Evolutionary conservation across 37 sponge, comb jelly and placozoan species (phyloP).

Genomic region (Cliona cf. orientalis): DNA sequence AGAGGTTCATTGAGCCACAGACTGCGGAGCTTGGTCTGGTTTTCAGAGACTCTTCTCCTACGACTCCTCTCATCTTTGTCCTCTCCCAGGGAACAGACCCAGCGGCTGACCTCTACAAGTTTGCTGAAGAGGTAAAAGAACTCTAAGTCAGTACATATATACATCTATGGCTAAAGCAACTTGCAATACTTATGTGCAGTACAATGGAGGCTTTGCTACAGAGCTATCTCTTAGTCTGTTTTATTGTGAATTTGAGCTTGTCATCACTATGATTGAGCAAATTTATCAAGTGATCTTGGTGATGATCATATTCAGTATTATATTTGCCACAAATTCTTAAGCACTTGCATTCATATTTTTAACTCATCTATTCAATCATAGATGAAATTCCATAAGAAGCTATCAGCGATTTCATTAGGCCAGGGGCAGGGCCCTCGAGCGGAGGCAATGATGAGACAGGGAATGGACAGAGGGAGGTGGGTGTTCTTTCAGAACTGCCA

Average conservation of each 20-base stretch:
- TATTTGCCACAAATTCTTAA: too few species aligned
- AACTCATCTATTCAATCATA: too few species aligned
- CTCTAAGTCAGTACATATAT: neutral
- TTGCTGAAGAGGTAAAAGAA: slow-evolving; percentile 82
- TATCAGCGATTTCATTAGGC: slow-evolving; percentile 94
- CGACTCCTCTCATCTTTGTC: slow-evolving; percentile 95
- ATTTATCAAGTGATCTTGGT: too few species aligned
- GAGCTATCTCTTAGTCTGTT: too few species aligned
- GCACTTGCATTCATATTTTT: too few species aligned
- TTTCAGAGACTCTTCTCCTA: slow-evolving; percentile 92
- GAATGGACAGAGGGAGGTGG: slow-evolving; percentile 94
- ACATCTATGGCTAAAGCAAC: too few species aligned
- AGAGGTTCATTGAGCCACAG: slow-evolving; percentile 97
- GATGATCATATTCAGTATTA: too few species aligned
- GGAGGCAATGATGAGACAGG: slow-evolving; percentile 91
- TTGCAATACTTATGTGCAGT: neutral
- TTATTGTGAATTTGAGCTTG: too few species aligned
- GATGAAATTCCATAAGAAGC: slow-evolving; percentile 95
- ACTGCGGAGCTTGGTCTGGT: slow-evolving; percentile 87
- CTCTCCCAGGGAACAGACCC: slow-evolving; percentile 98
- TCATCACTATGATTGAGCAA: too few species aligned
- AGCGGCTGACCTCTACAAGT: slow-evolving; percentile 97
- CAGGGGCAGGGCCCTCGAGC: slow-evolving; percentile 97
- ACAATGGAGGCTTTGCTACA: too few species aligned
- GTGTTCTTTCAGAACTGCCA: slow-evolving; percentile 99